These are phyloP conservation scores for Rhinogobius similis DNA, from an alignment of 2,113 vertebrate species.

Conservation along the genomic window DNA sequence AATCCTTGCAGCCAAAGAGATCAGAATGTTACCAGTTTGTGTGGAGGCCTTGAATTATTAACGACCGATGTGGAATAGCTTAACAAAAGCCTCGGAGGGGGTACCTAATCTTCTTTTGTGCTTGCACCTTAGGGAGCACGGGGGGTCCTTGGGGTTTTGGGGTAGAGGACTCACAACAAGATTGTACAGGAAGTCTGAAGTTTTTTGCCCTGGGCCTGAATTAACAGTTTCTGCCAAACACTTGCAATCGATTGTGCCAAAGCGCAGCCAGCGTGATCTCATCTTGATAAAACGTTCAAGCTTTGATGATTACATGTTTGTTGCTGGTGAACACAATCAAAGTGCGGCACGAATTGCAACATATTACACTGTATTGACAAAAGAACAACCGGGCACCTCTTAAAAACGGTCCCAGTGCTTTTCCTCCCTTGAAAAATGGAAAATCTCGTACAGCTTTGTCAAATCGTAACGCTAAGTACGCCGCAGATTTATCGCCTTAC, in stretches of 20 bases:
- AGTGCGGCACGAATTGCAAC: not conserved
- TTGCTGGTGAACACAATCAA: slow-evolving; percentile 12
- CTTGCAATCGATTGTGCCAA: slow-evolving; percentile 28
- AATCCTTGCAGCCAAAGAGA: slow-evolving; percentile 41
- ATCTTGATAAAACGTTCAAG: slow-evolving; percentile 27
- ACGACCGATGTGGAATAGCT: slow-evolving; percentile 68
- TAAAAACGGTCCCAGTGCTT: slow-evolving; percentile 8
- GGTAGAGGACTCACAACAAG: slow-evolving; percentile 39
- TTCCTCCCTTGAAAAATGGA: slow-evolving; percentile 24
- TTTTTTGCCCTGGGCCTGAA: slow-evolving; percentile 41
- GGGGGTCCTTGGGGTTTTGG: slow-evolving; percentile 44
- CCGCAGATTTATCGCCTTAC: slow-evolving; percentile 25
- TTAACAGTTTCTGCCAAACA: slow-evolving; percentile 35
- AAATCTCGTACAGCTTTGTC: slow-evolving; percentile 25
- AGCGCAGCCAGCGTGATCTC: slow-evolving; percentile 32
- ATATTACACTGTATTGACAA: not conserved
- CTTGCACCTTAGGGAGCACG: slow-evolving; percentile 57
- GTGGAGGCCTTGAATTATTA: slow-evolving; percentile 69
- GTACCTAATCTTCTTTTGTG: slow-evolving; percentile 70
- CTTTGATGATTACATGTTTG: slow-evolving; percentile 11
- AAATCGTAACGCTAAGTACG: slow-evolving; percentile 32
- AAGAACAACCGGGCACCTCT: not conserved
- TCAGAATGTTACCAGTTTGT: slow-evolving; percentile 47
- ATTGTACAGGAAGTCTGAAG: slow-evolving; percentile 52
- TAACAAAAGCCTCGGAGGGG: slow-evolving; percentile 68